Conservation (phyloP, 2,888 invertebrate species). For the Schizaphis graminum region DNA sequence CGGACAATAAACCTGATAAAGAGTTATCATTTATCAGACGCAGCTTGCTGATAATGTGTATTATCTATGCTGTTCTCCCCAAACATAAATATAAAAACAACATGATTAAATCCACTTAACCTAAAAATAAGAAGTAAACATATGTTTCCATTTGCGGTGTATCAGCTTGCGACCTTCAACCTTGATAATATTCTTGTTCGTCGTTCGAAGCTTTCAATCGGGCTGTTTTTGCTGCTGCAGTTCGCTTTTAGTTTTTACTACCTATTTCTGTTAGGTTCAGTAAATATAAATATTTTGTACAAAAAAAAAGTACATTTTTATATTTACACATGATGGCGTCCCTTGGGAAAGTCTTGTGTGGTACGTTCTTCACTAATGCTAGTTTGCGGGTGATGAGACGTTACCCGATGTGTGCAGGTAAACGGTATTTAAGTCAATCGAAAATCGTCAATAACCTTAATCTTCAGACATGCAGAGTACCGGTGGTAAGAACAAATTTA, state of each 20-base stretch:
- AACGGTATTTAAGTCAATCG: conserved; percentile 34
- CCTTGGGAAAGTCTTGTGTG: conserved; percentile 43
- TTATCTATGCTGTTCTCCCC: background rate
- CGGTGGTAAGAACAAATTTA: conserved; percentile 39
- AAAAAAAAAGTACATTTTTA: background rate
- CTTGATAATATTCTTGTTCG: conserved; percentile 46
- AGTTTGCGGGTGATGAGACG: conserved; percentile 11
- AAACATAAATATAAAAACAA: too few species aligned
- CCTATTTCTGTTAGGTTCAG: background rate
- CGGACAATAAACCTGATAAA: background rate
- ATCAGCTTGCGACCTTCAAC: conserved; percentile 47
- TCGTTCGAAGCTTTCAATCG: background rate
- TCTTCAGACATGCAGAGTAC: conserved; percentile 39
- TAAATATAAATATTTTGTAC: background rate
- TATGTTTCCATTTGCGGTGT: conserved; percentile 47
- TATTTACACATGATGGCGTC: conserved; percentile 30
- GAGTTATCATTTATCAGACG: background rate
- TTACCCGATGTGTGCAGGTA: conserved; percentile 17
- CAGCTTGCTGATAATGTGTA: background rate
- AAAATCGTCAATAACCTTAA: conserved; percentile 30
- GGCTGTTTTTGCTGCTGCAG: background rate
- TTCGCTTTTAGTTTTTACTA: background rate
- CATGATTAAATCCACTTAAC: conserved; percentile 15
- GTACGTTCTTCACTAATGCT: conserved; percentile 38
- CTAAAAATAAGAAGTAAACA: conserved; percentile 41